Evolutionary conservation across 1,140 invertebrate genomes (phyloP).

Genomic region (Drosophila lacertosa): DNA sequence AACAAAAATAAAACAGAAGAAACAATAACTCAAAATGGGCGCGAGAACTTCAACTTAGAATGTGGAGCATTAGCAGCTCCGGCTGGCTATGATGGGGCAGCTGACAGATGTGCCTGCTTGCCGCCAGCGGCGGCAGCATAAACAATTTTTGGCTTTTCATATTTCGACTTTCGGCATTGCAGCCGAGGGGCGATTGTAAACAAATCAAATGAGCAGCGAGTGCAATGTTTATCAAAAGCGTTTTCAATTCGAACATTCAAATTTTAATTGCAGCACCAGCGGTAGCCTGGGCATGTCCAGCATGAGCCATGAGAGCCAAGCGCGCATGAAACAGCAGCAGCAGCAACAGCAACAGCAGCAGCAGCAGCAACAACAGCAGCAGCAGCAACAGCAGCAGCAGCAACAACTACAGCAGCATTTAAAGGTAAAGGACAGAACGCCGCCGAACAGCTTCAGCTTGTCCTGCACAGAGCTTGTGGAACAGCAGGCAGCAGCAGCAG

Average conservation of each 20-base stretch:
- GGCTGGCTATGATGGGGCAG: conserved; percentile 58
- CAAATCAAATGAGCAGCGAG: conserved; percentile 44
- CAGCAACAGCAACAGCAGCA: conserved; percentile 68
- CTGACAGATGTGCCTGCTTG: conserved; percentile 70
- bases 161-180: conserved; percentile 55
- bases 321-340: conserved; percentile 79
- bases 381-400: conserved; percentile 50
- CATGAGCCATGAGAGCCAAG: conserved; percentile 81
- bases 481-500: conserved; percentile 49
- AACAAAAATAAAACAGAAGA: conserved; percentile 54
- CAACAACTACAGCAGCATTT: conserved; percentile 58
- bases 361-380: conserved; percentile 63
- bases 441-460: conserved; percentile 40
- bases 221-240: conserved; percentile 55
- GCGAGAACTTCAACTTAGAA: conserved; percentile 53
- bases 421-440: conserved; percentile 53
- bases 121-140: conserved; percentile 45
- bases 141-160: conserved; percentile 65
- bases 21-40: conserved; percentile 65
- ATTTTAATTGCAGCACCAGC: conserved; percentile 56
- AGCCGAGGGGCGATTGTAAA: conserved; percentile 58
- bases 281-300: conserved; percentile 71
- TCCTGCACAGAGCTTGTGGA: conserved; percentile 59
- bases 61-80: conserved; percentile 51
- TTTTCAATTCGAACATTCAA: conserved; percentile 14